Conservation (phyloP, 2,888 invertebrate species). For the Hermodice carunculata region DNA sequence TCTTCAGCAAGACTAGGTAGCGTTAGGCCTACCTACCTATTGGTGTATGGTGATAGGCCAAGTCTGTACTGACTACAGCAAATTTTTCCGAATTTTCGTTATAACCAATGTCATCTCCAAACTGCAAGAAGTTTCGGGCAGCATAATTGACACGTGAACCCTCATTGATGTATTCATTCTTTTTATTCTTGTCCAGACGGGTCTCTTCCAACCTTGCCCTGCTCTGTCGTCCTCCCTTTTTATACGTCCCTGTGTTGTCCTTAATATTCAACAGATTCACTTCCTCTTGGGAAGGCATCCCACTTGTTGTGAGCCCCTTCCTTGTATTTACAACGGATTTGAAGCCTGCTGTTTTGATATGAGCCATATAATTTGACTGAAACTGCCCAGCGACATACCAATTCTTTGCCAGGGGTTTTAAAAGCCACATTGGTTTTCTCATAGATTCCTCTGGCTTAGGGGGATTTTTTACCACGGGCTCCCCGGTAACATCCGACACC, state of each 20-base stretch:
- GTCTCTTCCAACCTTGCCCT: neutral
- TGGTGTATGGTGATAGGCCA: conserved; percentile 6
- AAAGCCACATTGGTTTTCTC: no score
- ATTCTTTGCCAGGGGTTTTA: conserved; percentile 54
- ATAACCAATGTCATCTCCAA: conserved; percentile 60
- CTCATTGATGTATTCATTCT: conserved; percentile 45
- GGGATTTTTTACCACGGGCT: no score
- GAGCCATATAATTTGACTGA: conserved; percentile 45
- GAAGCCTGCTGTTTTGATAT: conserved; percentile 47
- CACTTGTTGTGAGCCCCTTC: conserved; percentile 34
- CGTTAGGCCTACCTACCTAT: conserved; percentile 15
- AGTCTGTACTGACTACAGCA: neutral
- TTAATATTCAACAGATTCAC: conserved; percentile 56
- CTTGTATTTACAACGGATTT: conserved; percentile 54
- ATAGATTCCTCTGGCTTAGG: no score
- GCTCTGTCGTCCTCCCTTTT: conserved; percentile 47
- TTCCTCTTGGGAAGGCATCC: conserved; percentile 49
- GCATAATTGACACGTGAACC: conserved; percentile 52
- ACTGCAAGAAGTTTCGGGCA: conserved; percentile 49
- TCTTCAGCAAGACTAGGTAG: no score
- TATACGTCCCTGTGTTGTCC: conserved; percentile 51
- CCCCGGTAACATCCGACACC: no score
- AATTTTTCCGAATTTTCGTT: conserved; percentile 49
- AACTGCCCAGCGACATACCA: conserved; percentile 59
- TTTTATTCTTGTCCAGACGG: conserved; percentile 22